Evolutionary conservation across 2,888 invertebrate species (phyloP).

Genomic region (Drosophila kambysellisi): DNA sequence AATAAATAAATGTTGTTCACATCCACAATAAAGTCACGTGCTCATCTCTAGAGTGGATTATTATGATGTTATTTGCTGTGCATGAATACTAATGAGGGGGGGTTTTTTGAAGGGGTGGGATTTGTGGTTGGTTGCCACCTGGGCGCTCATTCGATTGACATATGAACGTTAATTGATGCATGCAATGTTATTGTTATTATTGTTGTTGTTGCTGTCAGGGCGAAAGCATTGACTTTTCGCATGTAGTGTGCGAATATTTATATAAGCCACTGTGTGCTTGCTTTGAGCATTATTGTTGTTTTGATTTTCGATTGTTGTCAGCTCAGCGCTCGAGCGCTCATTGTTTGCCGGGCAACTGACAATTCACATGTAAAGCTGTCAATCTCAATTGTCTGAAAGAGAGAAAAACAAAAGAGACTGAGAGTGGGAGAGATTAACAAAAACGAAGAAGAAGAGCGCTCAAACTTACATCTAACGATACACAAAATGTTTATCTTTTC

Average conservation of each 20-base stretch:
- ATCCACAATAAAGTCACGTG: background rate
- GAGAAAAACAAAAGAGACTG: background rate
- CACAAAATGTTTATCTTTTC: constrained; percentile 16
- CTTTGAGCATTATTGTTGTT: constrained; percentile 45
- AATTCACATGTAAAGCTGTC: constrained; percentile 58
- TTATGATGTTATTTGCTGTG: constrained; percentile 17
- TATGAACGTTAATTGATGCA: constrained; percentile 51
- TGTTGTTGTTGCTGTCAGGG: constrained; percentile 4
- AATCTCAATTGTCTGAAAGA: constrained; percentile 55
- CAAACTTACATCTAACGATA: background rate
- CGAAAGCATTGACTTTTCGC: constrained; percentile 68
- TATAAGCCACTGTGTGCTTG: constrained; percentile 40
- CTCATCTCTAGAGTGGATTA: constrained; percentile 13
- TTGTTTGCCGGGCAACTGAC: constrained; percentile 43
- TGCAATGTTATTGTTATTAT: constrained; percentile 22
- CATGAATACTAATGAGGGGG: constrained; percentile 1
- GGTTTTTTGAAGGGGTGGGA: too few species aligned
- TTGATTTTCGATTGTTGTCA: constrained; percentile 65
- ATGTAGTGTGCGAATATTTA: constrained; percentile 58
- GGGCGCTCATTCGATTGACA: constrained; percentile 17
- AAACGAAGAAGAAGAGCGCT: background rate
- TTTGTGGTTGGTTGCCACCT: constrained; percentile 9
- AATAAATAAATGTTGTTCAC: background rate
- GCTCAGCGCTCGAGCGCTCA: constrained; percentile 14
- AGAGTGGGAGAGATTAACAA: background rate